Base-by-base conservation (phyloP, 2,113 vertebrate species). In the Noctilio leporinus region DNA sequence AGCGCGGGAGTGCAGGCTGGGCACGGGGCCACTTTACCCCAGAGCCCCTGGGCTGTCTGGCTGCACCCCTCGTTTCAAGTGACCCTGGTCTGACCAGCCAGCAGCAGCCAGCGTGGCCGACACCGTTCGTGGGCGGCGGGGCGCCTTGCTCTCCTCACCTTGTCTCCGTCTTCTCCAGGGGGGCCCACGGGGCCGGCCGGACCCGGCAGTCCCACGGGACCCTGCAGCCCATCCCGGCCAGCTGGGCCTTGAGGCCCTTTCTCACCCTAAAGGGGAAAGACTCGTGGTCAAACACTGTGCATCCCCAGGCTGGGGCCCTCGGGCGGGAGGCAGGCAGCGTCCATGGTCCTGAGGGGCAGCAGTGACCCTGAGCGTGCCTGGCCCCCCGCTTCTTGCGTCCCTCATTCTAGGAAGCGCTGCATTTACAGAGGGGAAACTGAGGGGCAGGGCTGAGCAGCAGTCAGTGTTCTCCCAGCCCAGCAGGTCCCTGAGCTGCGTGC, bases 181-280 rank as follows among this genome's bases (percentile, higher is more conserved):
- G 99, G 99, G 15, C 99, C 99, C 0, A 99, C 99, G 0, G 99
- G 99, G 97, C 99, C 99, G 47, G 99, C 99, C 0, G 99, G 99
- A 57, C 99, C 99, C 0, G 99, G 99, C 24, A 99, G 99, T 75
- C 99, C 99, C 93, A 99, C 99, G 0, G 99, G 99, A 81, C 99
- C 99, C 96, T 99, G 99, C 97, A 99, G 99, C 57, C 99, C 99
- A 1, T 99, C 99, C 97, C 99, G 98, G 82, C 99, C 99, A 24
- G 99, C 99, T 0, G 99, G 99, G 26, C 99, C 99, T 97, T 99
- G 99, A 28, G 99, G 99, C 89, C 99, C 99, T 98, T 99, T 99
- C 98, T 99, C 99, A 0, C 99, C 99, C 99, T 99, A 70, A 26
- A 96, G 94, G 57, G 19, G n/a, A 93, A 62, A 45, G 40, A 67